phyloP scores from a whole-genome alignment of 64 coral and sea anemone genomes.

The Cladopsammia gracilis region DNA sequence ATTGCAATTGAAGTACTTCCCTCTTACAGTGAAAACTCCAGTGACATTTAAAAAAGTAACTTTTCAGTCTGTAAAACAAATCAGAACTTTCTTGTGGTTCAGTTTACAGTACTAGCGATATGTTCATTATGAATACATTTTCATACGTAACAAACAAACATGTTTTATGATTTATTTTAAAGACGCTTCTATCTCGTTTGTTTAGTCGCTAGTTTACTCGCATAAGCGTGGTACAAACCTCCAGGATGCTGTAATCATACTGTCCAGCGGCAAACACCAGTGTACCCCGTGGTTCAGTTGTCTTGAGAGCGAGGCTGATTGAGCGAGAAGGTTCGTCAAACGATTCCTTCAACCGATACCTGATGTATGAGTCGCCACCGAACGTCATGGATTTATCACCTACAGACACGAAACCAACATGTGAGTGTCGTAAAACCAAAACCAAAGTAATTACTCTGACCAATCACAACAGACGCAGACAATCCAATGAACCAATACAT shows the following conservation, averaged over 20 bases:
- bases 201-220: too few relatives aligned
- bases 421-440: neutral
- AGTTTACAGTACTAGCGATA: too few relatives aligned
- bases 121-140: too few relatives aligned
- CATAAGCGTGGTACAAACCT: conserved; percentile 48
- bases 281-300: conserved; percentile 80
- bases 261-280: conserved; percentile 93
- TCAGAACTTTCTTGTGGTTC: too few relatives aligned
- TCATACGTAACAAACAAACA: too few relatives aligned
- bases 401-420: neutral
- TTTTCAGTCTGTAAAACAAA: too few relatives aligned
- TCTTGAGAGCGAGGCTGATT: conserved; percentile 84
- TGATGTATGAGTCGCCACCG: conserved; percentile 77
- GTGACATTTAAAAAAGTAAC: too few relatives aligned
- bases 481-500: too few relatives aligned
- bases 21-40: neutral
- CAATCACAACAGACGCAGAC: too few relatives aligned
- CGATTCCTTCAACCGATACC: conserved; percentile 78
- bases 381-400: conserved; percentile 79
- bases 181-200: too few relatives aligned
- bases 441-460: too few relatives aligned
- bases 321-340: conserved; percentile 88
- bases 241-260: conserved; percentile 95
- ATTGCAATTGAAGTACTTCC: neutral
- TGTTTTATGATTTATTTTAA: too few relatives aligned